Conservation (phyloP, 2,797 vertebrate species). For the Parauchenoglanis ngamensis region DNA sequence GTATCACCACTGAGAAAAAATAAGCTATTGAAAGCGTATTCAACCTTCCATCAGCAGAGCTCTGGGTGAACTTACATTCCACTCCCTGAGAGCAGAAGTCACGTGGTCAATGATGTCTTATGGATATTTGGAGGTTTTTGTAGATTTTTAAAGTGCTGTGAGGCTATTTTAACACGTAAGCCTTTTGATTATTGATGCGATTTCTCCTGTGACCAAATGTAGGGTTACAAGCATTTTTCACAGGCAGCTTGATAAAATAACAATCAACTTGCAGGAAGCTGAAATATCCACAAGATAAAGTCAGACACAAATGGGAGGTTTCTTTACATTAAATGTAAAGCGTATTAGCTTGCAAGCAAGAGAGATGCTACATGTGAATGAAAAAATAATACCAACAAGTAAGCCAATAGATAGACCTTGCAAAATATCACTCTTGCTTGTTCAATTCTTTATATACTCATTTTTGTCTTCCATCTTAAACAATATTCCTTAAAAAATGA, state of each 20-base stretch:
- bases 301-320: background rate
- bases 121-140: background rate
- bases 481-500: background rate
- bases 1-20: conserved; percentile 25
- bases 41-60: background rate
- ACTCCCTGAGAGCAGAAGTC: background rate
- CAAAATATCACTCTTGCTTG: no score
- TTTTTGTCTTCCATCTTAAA: background rate
- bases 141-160: background rate
- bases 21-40: background rate
- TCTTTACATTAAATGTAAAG: background rate
- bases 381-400: background rate
- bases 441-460: no score
- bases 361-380: background rate
- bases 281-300: background rate
- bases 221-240: background rate
- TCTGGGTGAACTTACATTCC: background rate
- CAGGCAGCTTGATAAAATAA: background rate
- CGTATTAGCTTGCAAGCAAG: background rate
- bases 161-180: background rate
- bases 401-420: no score
- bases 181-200: background rate
- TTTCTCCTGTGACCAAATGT: background rate
- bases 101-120: background rate
- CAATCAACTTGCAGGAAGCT: background rate